A percentile compares a stretch with the other conserved stretches of the same genome.
phyloP scores from a whole-genome alignment of 2,888 invertebrate genomes.

The Gymnosoma rotundatum region DNA sequence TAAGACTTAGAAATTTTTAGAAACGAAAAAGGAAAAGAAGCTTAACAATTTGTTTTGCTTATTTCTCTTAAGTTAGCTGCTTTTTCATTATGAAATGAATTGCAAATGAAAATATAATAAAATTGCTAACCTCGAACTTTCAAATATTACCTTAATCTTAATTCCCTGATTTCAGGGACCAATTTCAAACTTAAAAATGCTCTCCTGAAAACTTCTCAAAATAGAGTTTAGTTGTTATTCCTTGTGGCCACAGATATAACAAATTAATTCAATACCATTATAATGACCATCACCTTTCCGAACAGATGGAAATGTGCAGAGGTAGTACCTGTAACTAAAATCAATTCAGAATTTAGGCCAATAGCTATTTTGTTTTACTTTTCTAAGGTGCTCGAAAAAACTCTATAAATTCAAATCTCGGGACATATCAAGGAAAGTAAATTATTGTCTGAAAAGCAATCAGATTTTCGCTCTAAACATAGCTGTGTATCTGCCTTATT shows the following conservation, averaged over 20 bases:
- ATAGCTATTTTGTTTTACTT: too few relatives aligned
- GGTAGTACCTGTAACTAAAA: too few relatives aligned
- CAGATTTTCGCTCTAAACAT: too few relatives aligned
- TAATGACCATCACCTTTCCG: too few relatives aligned
- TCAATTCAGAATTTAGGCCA: too few relatives aligned
- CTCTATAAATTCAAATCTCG: too few relatives aligned
- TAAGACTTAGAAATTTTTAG: not conserved
- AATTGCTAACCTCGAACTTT: constrained; percentile 42
- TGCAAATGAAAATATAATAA: constrained; percentile 30
- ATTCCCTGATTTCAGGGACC: constrained; percentile 23
- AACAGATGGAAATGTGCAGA: too few relatives aligned
- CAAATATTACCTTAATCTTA: constrained; percentile 22
- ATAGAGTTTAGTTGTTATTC: constrained; percentile 13
- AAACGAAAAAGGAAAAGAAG: constrained; percentile 10
- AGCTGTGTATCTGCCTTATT: too few relatives aligned
- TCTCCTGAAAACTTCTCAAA: constrained; percentile 38
- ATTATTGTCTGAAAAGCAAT: too few relatives aligned
- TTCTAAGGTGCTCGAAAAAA: too few relatives aligned
- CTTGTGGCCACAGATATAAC: constrained; percentile 9
- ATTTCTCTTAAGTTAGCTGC: constrained; percentile 32
- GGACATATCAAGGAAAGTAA: too few relatives aligned
- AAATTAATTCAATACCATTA: too few relatives aligned
- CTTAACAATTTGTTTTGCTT: constrained; percentile 30
- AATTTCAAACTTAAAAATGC: constrained; percentile 40
- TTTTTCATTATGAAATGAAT: constrained; percentile 23